Conservation (phyloP, 2,797 vertebrate genomes). For the Galagoides demidoff region DNA sequence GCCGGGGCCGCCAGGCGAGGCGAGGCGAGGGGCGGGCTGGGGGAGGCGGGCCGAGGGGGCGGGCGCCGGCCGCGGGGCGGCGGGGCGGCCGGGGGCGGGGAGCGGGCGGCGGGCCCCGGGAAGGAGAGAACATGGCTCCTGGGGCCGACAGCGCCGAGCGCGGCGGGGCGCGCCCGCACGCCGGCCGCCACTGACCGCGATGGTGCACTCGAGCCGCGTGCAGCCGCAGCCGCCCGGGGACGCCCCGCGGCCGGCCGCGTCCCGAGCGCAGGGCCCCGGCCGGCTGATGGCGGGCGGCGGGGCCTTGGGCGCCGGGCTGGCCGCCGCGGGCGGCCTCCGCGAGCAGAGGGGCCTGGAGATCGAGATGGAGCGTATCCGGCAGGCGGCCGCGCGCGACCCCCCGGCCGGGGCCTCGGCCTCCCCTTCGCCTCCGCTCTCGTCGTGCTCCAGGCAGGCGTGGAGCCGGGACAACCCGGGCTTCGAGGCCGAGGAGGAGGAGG, state of each 20-base stretch:
- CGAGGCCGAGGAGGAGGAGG: constrained; percentile 94
- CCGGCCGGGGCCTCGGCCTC: constrained; percentile 86
- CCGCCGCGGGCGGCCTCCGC: constrained; percentile 64
- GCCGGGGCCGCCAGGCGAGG: background rate
- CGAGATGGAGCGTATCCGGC: constrained; percentile 86
- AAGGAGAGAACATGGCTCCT: constrained; percentile 70
- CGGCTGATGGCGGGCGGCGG: constrained; percentile 56
- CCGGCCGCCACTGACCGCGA: constrained; percentile 48
- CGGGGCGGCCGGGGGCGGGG: constrained; percentile 56
- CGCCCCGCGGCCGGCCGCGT: constrained; percentile 25
- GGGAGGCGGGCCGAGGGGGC: constrained; percentile 57
- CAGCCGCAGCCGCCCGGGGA: constrained; percentile 76
- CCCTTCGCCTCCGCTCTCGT: constrained; percentile 90
- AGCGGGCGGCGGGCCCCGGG: background rate
- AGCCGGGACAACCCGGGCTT: constrained; percentile 97
- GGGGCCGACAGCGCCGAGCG: background rate
- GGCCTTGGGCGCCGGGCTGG: constrained; percentile 48
- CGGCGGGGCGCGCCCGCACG: background rate
- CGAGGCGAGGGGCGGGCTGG: background rate
- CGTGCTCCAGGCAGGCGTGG: constrained; percentile 95
- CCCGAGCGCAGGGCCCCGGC: constrained; percentile 50
- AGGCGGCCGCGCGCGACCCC: constrained; percentile 85
- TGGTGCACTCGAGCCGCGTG: constrained; percentile 80
- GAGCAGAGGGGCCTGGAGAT: constrained; percentile 76
- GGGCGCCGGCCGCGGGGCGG: constrained; percentile 23